Evolutionary conservation across 2,888 invertebrate genomes (phyloP).

Genomic region (Lithophane socia): DNA sequence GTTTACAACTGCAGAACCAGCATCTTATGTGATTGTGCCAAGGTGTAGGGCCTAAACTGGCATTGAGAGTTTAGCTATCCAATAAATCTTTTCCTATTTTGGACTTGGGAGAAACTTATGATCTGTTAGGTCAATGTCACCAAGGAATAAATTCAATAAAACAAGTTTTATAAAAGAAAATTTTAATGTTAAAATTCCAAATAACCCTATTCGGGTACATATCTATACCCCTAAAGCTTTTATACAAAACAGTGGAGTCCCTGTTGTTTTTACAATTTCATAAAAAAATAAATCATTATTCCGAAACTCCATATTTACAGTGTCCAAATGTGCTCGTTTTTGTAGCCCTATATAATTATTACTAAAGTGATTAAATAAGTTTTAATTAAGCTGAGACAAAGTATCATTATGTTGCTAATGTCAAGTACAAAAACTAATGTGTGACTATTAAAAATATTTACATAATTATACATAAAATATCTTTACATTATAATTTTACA

Average conservation of each 20-base stretch:
- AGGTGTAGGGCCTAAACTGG: too few relatives aligned
- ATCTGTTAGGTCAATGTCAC: background rate
- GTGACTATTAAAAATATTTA: conserved; percentile 80
- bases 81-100: background rate
- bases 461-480: conserved; percentile 78
- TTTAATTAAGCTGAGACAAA: conserved; percentile 73
- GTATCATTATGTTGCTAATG: conserved; percentile 71
- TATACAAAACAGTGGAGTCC: conserved; percentile 77
- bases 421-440: conserved; percentile 83
- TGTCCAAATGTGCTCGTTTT: conserved; percentile 67
- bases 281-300: conserved; percentile 85
- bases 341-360: conserved; percentile 63
- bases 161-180: conserved; percentile 71
- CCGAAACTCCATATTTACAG: conserved; percentile 83
- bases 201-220: conserved; percentile 73
- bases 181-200: conserved; percentile 84
- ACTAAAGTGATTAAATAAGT: conserved; percentile 66
- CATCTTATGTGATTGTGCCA: background rate
- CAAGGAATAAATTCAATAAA: conserved; percentile 61
- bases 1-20: background rate
- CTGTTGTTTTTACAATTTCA: conserved; percentile 78
- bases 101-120: background rate
- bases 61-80: background rate
- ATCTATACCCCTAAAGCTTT: conserved; percentile 73
- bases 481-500: conserved; percentile 76